Evolutionary conservation across 2,888 invertebrate genomes (phyloP).

Genomic region (Callyntrura guangdongensis): DNA sequence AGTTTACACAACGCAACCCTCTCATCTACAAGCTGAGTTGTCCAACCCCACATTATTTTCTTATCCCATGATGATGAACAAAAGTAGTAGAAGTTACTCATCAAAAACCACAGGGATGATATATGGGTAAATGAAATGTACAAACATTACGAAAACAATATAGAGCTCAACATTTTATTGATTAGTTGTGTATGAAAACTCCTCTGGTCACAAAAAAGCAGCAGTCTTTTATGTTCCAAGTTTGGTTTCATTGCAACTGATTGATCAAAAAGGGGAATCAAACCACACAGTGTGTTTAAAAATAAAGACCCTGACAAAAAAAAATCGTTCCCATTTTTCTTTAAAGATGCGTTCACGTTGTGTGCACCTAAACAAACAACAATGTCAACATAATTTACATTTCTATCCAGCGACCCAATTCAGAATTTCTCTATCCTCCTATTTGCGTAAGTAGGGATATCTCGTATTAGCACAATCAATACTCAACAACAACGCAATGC

Average conservation of each 20-base stretch:
- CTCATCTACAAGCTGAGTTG: not conserved
- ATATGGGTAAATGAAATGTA: not conserved
- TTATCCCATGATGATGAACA: too few species aligned
- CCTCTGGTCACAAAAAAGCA: not conserved
- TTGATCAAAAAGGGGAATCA: constrained; percentile 35
- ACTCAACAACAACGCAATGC: not conserved
- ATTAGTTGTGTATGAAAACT: not conserved
- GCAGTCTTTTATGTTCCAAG: constrained; percentile 6
- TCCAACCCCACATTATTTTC: not conserved
- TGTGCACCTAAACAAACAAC: constrained; percentile 17
- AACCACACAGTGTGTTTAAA: constrained; percentile 20
- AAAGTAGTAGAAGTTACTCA: not conserved
- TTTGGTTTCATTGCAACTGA: constrained; percentile 62
- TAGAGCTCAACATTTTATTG: constrained; percentile 11
- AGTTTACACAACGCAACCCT: too few species aligned
- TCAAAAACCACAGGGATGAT: not conserved
- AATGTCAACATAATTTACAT: constrained; percentile 34
- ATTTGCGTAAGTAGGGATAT: constrained; percentile 25
- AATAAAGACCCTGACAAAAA: not conserved
- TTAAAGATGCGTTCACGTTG: not conserved
- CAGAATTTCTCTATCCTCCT: not conserved
- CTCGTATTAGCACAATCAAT: not conserved
- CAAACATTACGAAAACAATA: constrained; percentile 26
- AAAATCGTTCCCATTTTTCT: too few species aligned
- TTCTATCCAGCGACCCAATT: not conserved